phyloP scores from a whole-genome alignment of 1,140 invertebrate genomes.

The Stegodyphus mimosarum region DNA sequence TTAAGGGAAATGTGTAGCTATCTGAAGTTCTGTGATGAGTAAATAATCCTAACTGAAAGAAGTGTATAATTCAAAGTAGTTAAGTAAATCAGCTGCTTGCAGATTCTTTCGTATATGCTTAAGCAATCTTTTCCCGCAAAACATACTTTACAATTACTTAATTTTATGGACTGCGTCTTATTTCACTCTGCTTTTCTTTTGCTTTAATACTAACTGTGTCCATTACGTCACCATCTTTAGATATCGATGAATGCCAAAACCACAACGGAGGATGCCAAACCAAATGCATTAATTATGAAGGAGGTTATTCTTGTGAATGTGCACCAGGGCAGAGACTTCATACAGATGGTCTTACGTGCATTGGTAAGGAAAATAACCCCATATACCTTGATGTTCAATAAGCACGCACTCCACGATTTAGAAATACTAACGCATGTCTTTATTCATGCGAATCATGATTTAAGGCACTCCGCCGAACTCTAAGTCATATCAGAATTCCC shows the following conservation, averaged over 20 bases:
- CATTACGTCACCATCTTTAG: conserved; percentile 9
- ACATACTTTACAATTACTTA: neutral
- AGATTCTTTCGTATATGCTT: conserved; percentile 23
- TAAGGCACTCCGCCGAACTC: neutral
- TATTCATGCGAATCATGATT: no score
- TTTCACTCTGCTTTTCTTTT: neutral
- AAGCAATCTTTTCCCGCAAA: neutral
- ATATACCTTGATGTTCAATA: no score
- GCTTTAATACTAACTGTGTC: neutral
- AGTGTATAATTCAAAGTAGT: no score
- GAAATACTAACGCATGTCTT: no score
- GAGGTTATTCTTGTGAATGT: conserved; percentile 59
- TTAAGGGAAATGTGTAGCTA: no score
- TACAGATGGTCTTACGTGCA: conserved; percentile 50
- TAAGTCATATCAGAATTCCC: neutral
- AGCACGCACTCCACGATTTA: no score
- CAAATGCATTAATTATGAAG: conserved; percentile 55
- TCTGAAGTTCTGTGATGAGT: no score
- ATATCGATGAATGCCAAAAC: conserved; percentile 54
- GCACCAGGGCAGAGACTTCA: conserved; percentile 53
- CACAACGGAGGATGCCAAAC: conserved; percentile 59
- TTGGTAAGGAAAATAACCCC: conserved; percentile 32
- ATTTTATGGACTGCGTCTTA: neutral
- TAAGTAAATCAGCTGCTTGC: no score
- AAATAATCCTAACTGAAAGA: no score